Base-by-base conservation (phyloP, 2,797 vertebrate species). In the Gadopsis marmoratus region DNA sequence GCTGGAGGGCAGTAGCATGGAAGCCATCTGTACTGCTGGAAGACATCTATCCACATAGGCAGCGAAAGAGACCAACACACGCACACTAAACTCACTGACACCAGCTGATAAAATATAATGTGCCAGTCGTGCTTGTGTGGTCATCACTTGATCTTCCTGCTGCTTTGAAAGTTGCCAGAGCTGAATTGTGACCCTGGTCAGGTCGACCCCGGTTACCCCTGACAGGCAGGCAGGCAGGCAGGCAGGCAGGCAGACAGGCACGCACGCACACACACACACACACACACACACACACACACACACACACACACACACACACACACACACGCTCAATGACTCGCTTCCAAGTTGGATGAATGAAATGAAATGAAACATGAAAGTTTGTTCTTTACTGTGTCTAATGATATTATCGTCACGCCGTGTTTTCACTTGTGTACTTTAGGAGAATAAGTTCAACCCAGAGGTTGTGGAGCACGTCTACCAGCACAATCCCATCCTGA, bases 381-480 rank as follows among this genome's bases (percentile, higher is more conserved):
- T 63, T 63, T 50, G 41, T 39, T 61, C 4, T 41, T 51, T 8
- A 6, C 35, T 69, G n/a, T 79, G 53, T 76, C 50, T 45, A 0
- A 45, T 76, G 59, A 82, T 50, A 23, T 74, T 45, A 71, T 59
- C 26, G 0, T 69, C 72, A 63, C 29, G 2, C 45, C 11, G 55
- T 48, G 62, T 56, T 79, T 17, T 31, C 47, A 35, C 51, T 61
- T 79, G 6, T 90, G 19, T 82, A 16, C 77, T 70, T 55, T 21
- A 99, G 98, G 97, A 99, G 89, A 97, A 97, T 86, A 94, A 96
- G 33, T 94, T 95, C 78, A 97, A 96, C 90, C 96, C 96, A 0
- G 97, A 98, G 86, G 95, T 96, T 0, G 96, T 99, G 92, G 97
- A 99, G 71, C 96, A 98, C 89, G 98, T 99, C 89, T 99, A 97